Evolutionary conservation across 2,797 vertebrate genomes (phyloP).

Genomic region (Rhinatrema bivittatum): DNA sequence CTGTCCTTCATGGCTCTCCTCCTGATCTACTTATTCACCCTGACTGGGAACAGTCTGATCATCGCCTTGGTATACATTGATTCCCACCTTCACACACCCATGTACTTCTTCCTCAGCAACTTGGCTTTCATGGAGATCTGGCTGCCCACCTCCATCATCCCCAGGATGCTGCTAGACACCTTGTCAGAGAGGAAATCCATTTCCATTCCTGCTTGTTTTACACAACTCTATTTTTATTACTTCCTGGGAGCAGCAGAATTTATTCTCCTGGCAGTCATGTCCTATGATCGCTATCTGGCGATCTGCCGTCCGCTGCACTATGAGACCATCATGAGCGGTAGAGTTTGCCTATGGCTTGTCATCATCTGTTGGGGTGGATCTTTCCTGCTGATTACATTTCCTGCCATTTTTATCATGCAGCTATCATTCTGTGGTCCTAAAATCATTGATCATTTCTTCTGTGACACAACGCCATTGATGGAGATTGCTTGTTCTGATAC

Average conservation of each 20-base stretch:
- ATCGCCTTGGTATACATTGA: conserved; percentile 16
- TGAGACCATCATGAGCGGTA: conserved; percentile 28
- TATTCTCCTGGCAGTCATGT: conserved; percentile 53
- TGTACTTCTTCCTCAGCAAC: conserved; percentile 38
- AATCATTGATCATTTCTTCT: conserved; percentile 36
- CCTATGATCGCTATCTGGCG: conserved; percentile 52
- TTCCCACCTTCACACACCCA: conserved; percentile 20
- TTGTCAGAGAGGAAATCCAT: conserved; percentile 18
- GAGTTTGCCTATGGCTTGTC: conserved; percentile 11
- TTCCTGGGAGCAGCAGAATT: conserved; percentile 52
- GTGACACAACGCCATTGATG: conserved; percentile 36
- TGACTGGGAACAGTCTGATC: conserved; percentile 23
- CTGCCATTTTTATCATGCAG: conserved; percentile 15
- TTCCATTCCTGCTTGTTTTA: conserved; percentile 41
- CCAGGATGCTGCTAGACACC: conserved; percentile 30
- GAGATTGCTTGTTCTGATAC: conserved; percentile 12
- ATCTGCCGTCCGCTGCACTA: conserved; percentile 54
- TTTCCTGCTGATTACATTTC: conserved; percentile 16
- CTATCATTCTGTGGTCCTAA: neutral
- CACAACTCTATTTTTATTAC: conserved; percentile 49
- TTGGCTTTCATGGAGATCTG: conserved; percentile 54
- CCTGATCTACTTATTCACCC: conserved; percentile 19
- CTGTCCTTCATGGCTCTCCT: conserved; percentile 25
- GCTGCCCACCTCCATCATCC: conserved; percentile 41
- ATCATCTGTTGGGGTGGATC: conserved; percentile 16